phyloP scores from a whole-genome alignment of 2,888 invertebrate genomes.

The Clunio marinus region DNA sequence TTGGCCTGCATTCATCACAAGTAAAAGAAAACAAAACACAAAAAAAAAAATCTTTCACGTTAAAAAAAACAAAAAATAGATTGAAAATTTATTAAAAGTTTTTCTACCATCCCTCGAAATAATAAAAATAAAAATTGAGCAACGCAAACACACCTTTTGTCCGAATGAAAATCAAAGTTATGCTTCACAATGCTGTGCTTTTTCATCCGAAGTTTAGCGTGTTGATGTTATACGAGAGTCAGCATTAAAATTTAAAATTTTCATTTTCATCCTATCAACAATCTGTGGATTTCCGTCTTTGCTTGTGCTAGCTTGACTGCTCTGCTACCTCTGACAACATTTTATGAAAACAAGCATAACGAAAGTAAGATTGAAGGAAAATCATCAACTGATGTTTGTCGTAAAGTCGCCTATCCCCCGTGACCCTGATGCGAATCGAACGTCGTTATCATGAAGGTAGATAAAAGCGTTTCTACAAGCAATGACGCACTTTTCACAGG shows the following conservation, averaged over 20 bases:
- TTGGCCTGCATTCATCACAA: conserved; percentile 14
- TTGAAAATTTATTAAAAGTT: too few relatives aligned
- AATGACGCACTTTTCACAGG: conserved; percentile 44
- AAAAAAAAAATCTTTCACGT: too few relatives aligned
- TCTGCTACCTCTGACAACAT: not conserved
- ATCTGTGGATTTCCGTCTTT: not conserved
- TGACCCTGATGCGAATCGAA: conserved; percentile 20
- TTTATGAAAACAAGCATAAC: too few relatives aligned
- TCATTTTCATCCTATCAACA: conserved; percentile 25
- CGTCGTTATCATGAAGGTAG: conserved; percentile 44
- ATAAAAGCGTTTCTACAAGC: conserved; percentile 50
- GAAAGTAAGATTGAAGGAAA: too few relatives aligned
- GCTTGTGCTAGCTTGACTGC: too few relatives aligned
- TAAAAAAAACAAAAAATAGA: too few relatives aligned
- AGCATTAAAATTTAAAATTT: conserved; percentile 35
- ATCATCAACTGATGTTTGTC: too few relatives aligned
- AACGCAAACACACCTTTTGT: too few relatives aligned
- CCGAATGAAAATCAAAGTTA: not conserved
- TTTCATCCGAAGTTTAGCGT: not conserved
- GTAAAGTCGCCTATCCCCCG: too few relatives aligned
- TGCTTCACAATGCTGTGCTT: not conserved
- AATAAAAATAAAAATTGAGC: too few relatives aligned
- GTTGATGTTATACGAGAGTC: not conserved
- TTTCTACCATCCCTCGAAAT: too few relatives aligned
- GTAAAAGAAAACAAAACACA: too few relatives aligned